Base-by-base conservation (phyloP, 2,113 vertebrate genomes). In the Turnix velox region DNA sequence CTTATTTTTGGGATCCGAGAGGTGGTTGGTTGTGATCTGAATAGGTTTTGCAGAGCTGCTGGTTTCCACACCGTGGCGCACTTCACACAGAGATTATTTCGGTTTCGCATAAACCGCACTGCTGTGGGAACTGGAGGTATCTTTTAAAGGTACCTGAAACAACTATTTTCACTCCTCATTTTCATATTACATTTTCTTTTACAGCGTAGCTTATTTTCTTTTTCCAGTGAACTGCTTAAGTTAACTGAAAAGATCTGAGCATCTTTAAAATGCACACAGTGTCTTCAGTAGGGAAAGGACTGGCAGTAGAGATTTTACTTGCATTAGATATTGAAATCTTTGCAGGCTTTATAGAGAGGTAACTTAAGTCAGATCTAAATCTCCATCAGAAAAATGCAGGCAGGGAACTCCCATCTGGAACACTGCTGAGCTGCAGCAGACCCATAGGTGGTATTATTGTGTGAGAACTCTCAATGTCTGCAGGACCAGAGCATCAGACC, bases 11-110 rank as follows among this genome's bases (percentile, higher is more conserved):
- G 15, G 67, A 37, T 3, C 37, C 42, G 13, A 18, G 28, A 16
- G 40, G 43, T 31, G 3, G 5, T 16, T 45, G 9, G 54, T 43
- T 31, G 57, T 48, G 37, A 71, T 10, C 61, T 66, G 39, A 33
- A 20, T 19, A 6, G 16, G 13, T 12, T 87, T 57, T 55, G 92
- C 33, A 55, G 77, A 67, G 35, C 11, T 24, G 35, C 19, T 46
- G 22, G 55, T 19, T 54, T n/a, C 96, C 96, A 94, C 84, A 2
- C 25, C 13, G 90, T 72, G 96, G 95, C 88, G 87, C 66, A 57
- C 92, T 72, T 88, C 45, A 24, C 94, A 89, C 72, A 91, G 82
- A 14, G 62, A 91, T 87, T 52, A 7, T 28, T 49, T 7, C 19
- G 42, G 12, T 69, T 58, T 18, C 31, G 10, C 16, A 2, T 28